A percentile compares a stretch with the other conserved stretches of the same genome.
These are phyloP conservation scores for Falcunculus frontatus DNA, from an alignment of 2,113 vertebrate genomes.

Conservation along the genomic window DNA sequence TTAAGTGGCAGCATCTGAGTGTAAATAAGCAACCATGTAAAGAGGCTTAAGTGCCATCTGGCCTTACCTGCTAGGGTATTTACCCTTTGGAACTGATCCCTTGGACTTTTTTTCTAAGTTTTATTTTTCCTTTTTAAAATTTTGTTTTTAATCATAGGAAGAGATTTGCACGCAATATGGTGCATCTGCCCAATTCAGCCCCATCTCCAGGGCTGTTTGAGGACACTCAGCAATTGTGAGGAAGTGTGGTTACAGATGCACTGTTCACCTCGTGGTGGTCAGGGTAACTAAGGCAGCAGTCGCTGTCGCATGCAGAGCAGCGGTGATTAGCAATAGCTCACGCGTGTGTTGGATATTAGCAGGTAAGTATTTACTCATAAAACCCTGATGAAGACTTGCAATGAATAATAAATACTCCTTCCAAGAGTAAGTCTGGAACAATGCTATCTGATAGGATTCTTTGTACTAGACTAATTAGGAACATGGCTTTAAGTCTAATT, in stretches of 20 bases:
- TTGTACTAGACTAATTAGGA: background rate
- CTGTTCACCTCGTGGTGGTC: background rate
- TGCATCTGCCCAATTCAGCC: background rate
- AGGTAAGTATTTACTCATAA: background rate
- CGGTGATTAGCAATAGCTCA: background rate
- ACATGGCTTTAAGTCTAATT: background rate
- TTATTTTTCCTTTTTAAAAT: background rate
- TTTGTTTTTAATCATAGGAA: background rate
- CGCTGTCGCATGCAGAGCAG: background rate
- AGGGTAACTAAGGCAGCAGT: background rate
- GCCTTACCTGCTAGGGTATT: background rate
- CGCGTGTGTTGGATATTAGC: background rate
- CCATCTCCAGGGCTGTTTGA: background rate
- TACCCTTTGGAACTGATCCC: background rate
- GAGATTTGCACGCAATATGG: background rate
- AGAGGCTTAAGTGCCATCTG: constrained; percentile 16
- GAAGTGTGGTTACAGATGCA: background rate
- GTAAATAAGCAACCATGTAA: background rate
- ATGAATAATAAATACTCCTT: background rate
- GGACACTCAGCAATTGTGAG: background rate
- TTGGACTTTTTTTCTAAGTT: background rate
- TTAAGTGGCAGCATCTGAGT: background rate
- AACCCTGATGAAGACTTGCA: background rate
- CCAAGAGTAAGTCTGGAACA: background rate
- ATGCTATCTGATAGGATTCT: too few relatives aligned